Evolutionary conservation across 2,797 vertebrate genomes (phyloP), one percentile per base, ranked within the genome.

Genomic region (Bovichtus diacanthus): DNA sequence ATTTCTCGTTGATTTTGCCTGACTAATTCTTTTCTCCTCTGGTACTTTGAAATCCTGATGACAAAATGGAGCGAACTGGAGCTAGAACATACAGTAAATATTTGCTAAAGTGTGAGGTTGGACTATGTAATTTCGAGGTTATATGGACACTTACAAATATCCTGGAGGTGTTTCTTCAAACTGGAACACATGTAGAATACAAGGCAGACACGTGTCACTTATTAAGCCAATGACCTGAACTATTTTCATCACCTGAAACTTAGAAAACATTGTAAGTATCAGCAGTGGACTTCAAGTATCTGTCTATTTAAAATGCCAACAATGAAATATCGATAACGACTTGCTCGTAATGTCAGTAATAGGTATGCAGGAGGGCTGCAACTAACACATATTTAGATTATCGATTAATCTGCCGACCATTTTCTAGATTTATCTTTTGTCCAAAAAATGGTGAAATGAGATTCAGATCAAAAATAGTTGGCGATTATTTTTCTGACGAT

Each of bases 1-100:
- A 55, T 76, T 54, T 73, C 51, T 64, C 31, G 53, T 0, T 50
- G 27, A 76, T 60, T 76, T 65, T 74, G 38, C 5, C 46, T 56
- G 67, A 59, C n/a, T 46, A 16, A 16, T 15, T 47, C n/a, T 51
- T 65, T 76, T 49, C 11, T 55, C 2, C 9, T 34, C 49, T 19
- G 27, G 43, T 27, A 64, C 38, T 56, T 55, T 51, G 19, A 65
- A 43, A 59, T 41, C 25, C 19, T 34, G n/a, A 54, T 65, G 78
- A 70, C 36, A n/a, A 66, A 63, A 46, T 47, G 38, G 64, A 65
- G 10, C 29, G 61, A 59, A 34, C 2, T 58, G 21, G 21, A 53
- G 5, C 6, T 7, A 34, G 21, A 50, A 58, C 29, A 38, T 8
- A 16, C 9, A 38, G 27, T 29, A 16, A 25, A 5, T n/a, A 11